Conservation (phyloP, 2,113 vertebrate genomes). For the Lampris incognitus region DNA sequence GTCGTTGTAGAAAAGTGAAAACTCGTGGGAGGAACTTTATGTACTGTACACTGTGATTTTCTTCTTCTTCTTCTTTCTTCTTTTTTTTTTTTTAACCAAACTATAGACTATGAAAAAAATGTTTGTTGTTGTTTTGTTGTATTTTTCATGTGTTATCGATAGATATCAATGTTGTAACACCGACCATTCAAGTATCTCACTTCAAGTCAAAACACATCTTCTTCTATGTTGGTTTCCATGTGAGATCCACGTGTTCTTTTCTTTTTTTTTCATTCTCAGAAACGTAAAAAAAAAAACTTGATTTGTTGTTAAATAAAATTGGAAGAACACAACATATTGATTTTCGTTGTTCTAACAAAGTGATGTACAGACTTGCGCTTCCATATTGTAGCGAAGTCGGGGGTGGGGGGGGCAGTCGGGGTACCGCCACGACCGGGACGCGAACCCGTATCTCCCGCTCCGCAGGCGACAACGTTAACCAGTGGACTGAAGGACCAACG, state of each 20-base stretch:
- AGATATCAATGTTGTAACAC: constrained; percentile 40
- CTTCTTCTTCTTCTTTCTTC: constrained; percentile 81
- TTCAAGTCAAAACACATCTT: constrained; percentile 44
- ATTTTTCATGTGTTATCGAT: constrained; percentile 60
- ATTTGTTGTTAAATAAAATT: constrained; percentile 20
- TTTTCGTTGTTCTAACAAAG: constrained; percentile 6
- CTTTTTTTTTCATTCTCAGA: constrained; percentile 48
- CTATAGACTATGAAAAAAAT: constrained; percentile 83
- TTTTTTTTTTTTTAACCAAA: constrained; percentile 91
- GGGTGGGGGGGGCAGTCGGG: too few species aligned
- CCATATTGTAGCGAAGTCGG: too few species aligned
- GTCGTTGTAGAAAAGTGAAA: constrained; percentile 88
- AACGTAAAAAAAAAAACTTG: background rate
- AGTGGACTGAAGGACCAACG: too few species aligned
- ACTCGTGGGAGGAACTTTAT: constrained; percentile 88
- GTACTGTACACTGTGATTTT: constrained; percentile 92
- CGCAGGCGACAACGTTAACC: too few species aligned
- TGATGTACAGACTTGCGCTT: too few species aligned
- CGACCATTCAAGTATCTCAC: constrained; percentile 53
- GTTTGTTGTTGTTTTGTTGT: constrained; percentile 14
- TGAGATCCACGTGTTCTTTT: constrained; percentile 45
- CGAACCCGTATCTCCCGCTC: too few species aligned
- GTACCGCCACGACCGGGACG: too few species aligned
- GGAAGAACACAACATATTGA: constrained; percentile 19
- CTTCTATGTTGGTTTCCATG: constrained; percentile 52